A percentile compares a stretch with the other conserved stretches of the same genome.
phyloP scores from a whole-genome alignment of 2,888 invertebrate species.

The Leptogaster cylindrica region DNA sequence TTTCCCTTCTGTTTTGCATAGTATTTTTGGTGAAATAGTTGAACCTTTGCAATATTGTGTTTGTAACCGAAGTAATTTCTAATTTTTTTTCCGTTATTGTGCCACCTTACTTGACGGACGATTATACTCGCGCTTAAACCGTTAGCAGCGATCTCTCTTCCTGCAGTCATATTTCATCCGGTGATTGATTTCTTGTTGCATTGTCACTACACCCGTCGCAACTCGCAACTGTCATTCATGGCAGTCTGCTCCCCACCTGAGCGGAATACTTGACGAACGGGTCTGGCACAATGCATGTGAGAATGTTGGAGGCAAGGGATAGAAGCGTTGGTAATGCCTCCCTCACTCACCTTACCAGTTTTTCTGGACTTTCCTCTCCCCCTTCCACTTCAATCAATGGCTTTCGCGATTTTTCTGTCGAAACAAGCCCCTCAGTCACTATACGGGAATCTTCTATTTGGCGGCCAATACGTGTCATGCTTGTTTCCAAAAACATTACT shows the following conservation, averaged over 20 bases:
- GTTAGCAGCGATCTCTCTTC: slow-evolving; percentile 5
- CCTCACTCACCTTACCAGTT: slow-evolving; percentile 16
- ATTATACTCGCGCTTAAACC: too few relatives aligned
- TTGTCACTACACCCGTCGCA: slow-evolving; percentile 22
- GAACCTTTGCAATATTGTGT: too few relatives aligned
- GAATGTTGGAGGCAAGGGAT: too few relatives aligned
- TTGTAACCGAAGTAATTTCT: too few relatives aligned
- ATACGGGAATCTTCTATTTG: background rate
- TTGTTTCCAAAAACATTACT: slow-evolving; percentile 19
- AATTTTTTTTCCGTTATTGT: too few relatives aligned
- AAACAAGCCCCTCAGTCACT: background rate
- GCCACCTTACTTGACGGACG: too few relatives aligned
- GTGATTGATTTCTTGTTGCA: slow-evolving; percentile 34
- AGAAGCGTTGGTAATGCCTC: background rate
- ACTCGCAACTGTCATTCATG: background rate
- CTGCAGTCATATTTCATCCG: slow-evolving; percentile 32
- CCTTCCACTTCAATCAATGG: too few relatives aligned
- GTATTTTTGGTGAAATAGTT: too few relatives aligned
- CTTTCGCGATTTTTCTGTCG: background rate
- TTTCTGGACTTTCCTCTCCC: background rate
- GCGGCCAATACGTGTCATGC: slow-evolving; percentile 28
- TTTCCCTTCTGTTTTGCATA: too few relatives aligned
- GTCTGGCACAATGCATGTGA: too few relatives aligned
- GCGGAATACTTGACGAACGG: too few relatives aligned
- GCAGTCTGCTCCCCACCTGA: background rate